Evolutionary conservation across 2,888 invertebrate species (phyloP), one percentile per base, ranked within the genome.

Genomic region (Aspidiotus destructor): DNA sequence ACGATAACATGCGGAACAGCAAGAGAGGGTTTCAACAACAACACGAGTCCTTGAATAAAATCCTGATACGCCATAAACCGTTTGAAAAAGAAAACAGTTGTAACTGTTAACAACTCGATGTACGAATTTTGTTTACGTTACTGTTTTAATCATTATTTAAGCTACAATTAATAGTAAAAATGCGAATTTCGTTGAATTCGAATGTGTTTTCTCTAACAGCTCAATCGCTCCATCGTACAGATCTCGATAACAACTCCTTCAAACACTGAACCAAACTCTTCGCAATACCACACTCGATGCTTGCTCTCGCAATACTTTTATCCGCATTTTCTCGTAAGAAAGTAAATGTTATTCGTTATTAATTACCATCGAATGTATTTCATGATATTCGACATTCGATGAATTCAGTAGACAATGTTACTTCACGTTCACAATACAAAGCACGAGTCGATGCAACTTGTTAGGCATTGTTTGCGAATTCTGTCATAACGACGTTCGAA

Each of bases 21-120:
- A 48, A 28, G 28, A 28, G 28, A 28, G 28, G 5, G 28, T 28
- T 5, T 44, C 58, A 65, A 64, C 57, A 65, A 58, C 58, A 28
- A 58, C 41, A 65, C 28, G 57, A 57, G 65, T 65, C 65, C 65
- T 65, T 65, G 65, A 65, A 58, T 58, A 65, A 11, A 28, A 58
- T 65, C 58, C 65, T 65, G 65, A 65, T 65, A 65, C 65, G 65
- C 65, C 65, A 65, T 65, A 65, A 65, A 65, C 65, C 58, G 65
- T 65, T 65, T 65, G 65, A 65, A 65, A 65, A 65, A 65, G 65
- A 65, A 65, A 65, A 65, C 65, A 65, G 65, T 65, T 65, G 65
- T 57, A 65, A 65, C 65, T 65, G 65, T 65, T 65, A 65, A 65
- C 65, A 65, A 57, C 41, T 64, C 64, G 57, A 65, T 58, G 65